Percentiles rank a stretch among this genome's conserved stretches.
These are phyloP conservation scores for Eupithecia vulgata DNA, from an alignment of 2,888 invertebrate species.

Conservation along the genomic window DNA sequence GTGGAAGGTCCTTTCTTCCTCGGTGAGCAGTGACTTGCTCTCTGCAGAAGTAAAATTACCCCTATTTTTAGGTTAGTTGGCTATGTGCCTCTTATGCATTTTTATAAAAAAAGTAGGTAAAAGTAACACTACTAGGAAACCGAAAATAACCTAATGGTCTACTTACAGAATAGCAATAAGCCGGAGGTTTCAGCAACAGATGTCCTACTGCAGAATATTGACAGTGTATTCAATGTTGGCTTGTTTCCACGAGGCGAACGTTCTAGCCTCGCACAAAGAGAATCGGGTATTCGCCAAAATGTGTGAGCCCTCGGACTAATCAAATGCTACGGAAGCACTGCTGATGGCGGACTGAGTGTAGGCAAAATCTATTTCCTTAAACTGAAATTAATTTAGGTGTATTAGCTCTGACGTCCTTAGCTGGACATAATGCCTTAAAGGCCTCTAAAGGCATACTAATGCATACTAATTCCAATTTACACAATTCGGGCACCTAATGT, in stretches of 20 bases:
- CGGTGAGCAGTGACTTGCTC: neutral
- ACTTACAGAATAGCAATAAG: neutral
- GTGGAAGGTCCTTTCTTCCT: too few species aligned
- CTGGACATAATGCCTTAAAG: neutral
- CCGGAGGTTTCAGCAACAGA: neutral
- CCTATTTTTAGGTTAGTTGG: too few species aligned
- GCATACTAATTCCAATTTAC: too few species aligned
- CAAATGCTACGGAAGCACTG: neutral
- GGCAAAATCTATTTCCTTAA: neutral
- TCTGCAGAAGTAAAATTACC: neutral
- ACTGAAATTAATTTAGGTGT: neutral
- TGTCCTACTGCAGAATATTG: slow-evolving; percentile 14
- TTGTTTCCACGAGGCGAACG: slow-evolving; percentile 17
- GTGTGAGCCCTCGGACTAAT: slow-evolving; percentile 5
- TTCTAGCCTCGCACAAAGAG: slow-evolving; percentile 21
- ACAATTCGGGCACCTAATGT: too few species aligned
- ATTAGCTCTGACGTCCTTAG: neutral
- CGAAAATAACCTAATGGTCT: neutral
- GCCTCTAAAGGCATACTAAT: neutral
- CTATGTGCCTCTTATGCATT: neutral
- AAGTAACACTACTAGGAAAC: neutral
- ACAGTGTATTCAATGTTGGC: slow-evolving; percentile 24
- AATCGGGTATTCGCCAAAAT: slow-evolving; percentile 14
- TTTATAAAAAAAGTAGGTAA: neutral
- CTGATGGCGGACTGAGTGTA: neutral